Evolutionary conservation across 2,888 invertebrate genomes (phyloP).

Genomic region (Pseudeuparius sepicola): DNA sequence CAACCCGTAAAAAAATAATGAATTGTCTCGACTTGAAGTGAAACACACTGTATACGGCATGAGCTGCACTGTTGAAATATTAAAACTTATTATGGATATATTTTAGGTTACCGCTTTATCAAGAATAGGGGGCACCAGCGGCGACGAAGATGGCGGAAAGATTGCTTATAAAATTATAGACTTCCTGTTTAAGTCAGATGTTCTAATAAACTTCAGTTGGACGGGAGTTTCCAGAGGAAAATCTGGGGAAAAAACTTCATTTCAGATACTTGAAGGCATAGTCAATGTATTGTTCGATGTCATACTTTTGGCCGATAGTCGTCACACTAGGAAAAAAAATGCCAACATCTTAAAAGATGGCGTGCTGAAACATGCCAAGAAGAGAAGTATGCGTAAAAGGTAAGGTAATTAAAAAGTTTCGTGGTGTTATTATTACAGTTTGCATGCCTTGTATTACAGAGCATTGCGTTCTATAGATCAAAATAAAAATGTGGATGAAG

Average conservation of each 20-base stretch:
- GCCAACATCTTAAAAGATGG: slow-evolving; percentile 22
- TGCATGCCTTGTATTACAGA: no score
- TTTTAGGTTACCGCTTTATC: slow-evolving; percentile 21
- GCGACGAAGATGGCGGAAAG: slow-evolving; percentile 21
- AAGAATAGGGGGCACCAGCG: slow-evolving; percentile 19
- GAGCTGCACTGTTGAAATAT: slow-evolving; percentile 3
- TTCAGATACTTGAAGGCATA: slow-evolving; percentile 20
- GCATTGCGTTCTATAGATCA: slow-evolving; percentile 11
- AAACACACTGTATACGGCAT: no score
- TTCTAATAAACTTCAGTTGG: slow-evolving; percentile 22
- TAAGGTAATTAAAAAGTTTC: no score
- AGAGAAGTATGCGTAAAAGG: slow-evolving; percentile 22
- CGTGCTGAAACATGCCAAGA: slow-evolving; percentile 22
- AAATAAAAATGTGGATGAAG: slow-evolving; percentile 16
- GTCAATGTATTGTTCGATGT: slow-evolving; percentile 23
- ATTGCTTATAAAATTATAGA: slow-evolving; percentile 21
- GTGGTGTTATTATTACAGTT: no score
- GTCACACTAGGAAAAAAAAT: slow-evolving; percentile 22
- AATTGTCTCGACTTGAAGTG: no score
- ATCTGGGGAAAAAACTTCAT: slow-evolving; percentile 15
- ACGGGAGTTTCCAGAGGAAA: slow-evolving; percentile 20
- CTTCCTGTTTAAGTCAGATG: slow-evolving; percentile 16
- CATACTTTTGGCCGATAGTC: slow-evolving; percentile 19
- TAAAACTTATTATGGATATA: no score
- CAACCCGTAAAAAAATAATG: no score